Conservation (phyloP, 2,797 vertebrate genomes). For the Pogonophryne albipinna region DNA sequence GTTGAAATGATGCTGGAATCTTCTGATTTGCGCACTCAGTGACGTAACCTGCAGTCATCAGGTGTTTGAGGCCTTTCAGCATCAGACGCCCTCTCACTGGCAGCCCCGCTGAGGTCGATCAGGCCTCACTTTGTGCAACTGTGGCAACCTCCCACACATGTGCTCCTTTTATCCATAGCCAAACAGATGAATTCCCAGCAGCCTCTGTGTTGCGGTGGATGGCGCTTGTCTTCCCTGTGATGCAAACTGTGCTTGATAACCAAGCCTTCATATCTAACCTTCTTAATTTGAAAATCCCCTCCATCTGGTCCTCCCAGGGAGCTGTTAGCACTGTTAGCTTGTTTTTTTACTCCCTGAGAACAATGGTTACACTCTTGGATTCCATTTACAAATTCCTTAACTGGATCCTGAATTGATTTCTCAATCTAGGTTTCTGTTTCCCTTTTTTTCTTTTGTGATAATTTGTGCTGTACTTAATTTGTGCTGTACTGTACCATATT, state of each 20-base stretch:
- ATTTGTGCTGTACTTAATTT: slow-evolving; percentile 1
- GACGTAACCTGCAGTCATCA: slow-evolving; percentile 70
- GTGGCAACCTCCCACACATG: slow-evolving; percentile 62
- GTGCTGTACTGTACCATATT: no score
- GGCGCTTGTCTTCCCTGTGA: slow-evolving; percentile 33
- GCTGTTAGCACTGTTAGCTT: slow-evolving; percentile 8
- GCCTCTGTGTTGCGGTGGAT: slow-evolving; percentile 25
- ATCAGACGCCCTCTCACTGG: slow-evolving; percentile 60
- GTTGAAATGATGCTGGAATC: slow-evolving; percentile 61
- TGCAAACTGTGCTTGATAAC: slow-evolving; percentile 19
- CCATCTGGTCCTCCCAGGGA: slow-evolving; percentile 31
- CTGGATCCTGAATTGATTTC: slow-evolving; percentile 1
- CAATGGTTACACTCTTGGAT: background rate
- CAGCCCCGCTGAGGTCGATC: slow-evolving; percentile 59
- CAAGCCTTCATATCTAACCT: slow-evolving; percentile 4
- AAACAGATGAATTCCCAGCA: slow-evolving; percentile 52
- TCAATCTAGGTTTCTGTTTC: background rate
- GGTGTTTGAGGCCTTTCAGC: slow-evolving; percentile 69
- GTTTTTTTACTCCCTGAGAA: slow-evolving; percentile 14
- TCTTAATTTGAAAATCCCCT: slow-evolving; percentile 30
- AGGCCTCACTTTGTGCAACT: slow-evolving; percentile 52
- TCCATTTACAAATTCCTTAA: slow-evolving; percentile 1
- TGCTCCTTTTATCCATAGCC: slow-evolving; percentile 62
- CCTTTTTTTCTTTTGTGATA: background rate
- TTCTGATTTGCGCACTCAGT: slow-evolving; percentile 63